A percentile compares a stretch with the other conserved stretches of the same genome.
Evolutionary conservation across 2,888 invertebrate species (phyloP).

Genomic region (Synergus laeviventris): DNA sequence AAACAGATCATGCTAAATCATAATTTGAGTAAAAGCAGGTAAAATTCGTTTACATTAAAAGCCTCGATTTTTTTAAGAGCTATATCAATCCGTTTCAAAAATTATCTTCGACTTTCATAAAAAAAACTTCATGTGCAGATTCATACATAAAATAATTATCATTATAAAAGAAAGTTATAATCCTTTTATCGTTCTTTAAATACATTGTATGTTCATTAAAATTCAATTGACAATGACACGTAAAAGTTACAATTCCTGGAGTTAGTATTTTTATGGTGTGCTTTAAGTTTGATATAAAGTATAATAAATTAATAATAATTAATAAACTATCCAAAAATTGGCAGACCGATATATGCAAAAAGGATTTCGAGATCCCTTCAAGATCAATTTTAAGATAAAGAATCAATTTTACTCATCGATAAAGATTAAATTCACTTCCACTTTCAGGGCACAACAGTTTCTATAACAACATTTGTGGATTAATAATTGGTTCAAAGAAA

Average conservation of each 20-base stretch:
- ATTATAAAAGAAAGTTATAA: neutral
- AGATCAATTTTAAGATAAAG: neutral
- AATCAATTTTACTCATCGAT: no score
- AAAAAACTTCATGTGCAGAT: neutral
- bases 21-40: neutral
- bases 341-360: no score
- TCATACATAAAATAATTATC: neutral
- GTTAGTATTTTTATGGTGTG: no score
- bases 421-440: neutral
- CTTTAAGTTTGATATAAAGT: no score
- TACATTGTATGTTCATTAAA: no score
- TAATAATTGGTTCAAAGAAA: neutral
- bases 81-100: neutral
- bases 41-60: neutral
- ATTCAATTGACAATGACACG: no score
- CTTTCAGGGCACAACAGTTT: neutral
- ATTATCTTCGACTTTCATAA: neutral
- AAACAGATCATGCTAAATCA: neutral
- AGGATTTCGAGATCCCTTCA: neutral
- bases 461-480: neutral
- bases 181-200: no score
- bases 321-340: no score
- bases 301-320: no score
- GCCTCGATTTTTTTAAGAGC: neutral
- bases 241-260: no score